Evolutionary conservation across 2,888 invertebrate genomes (phyloP).

Genomic region (Arrhopalites spinosus): DNA sequence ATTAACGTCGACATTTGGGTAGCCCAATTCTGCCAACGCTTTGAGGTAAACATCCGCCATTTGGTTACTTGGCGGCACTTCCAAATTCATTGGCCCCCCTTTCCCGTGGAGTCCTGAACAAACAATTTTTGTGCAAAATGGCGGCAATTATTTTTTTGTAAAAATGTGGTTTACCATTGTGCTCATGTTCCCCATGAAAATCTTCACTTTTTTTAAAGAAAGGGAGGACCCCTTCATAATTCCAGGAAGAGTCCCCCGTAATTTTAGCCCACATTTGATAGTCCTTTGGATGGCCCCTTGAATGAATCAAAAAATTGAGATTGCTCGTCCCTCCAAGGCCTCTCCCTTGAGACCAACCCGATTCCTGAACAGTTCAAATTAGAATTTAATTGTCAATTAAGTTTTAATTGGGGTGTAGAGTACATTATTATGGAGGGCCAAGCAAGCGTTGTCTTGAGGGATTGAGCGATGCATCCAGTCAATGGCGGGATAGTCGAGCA

Average conservation of each 20-base stretch:
- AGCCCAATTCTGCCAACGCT: slow-evolving; percentile 50
- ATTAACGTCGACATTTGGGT: slow-evolving; percentile 48
- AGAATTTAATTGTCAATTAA: background rate
- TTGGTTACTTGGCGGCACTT: slow-evolving; percentile 15
- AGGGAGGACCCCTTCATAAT: slow-evolving; percentile 15
- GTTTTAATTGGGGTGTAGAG: background rate
- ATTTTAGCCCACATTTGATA: slow-evolving; percentile 17
- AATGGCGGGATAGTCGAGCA: slow-evolving; percentile 1
- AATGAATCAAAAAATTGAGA: slow-evolving; percentile 1
- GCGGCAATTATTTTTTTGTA: background rate
- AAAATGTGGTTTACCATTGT: background rate
- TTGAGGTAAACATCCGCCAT: slow-evolving; percentile 41
- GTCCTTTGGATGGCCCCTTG: background rate
- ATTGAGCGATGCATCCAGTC: slow-evolving; percentile 39
- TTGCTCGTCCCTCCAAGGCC: slow-evolving; percentile 65
- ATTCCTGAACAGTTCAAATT: slow-evolving; percentile 60
- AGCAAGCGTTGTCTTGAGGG: slow-evolving; percentile 44
- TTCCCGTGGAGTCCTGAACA: slow-evolving; percentile 39
- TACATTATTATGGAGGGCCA: slow-evolving; percentile 43
- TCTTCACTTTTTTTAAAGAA: slow-evolving; percentile 28
- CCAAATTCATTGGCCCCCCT: slow-evolving; percentile 17
- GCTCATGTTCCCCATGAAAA: slow-evolving; percentile 6
- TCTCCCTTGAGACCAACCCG: slow-evolving; percentile 72
- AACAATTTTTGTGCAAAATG: background rate
- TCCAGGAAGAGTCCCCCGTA: slow-evolving; percentile 24